Percentiles rank a stretch among this genome's conserved stretches.
These are phyloP conservation scores for Formica selysi DNA, from an alignment of 1,140 invertebrate genomes.

Conservation along the genomic window DNA sequence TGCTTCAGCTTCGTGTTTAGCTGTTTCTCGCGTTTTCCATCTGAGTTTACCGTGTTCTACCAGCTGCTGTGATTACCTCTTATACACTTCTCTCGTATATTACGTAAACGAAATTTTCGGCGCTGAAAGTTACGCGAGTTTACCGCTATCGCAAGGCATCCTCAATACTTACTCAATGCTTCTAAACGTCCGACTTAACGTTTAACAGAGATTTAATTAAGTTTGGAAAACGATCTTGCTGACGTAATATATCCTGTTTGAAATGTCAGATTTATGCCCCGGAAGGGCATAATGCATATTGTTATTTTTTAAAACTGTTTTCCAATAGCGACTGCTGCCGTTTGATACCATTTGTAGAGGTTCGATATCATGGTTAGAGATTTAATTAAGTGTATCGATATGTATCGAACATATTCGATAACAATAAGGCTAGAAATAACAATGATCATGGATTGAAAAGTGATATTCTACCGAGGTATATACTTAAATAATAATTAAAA, in stretches of 20 bases:
- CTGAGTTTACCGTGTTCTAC: conserved; percentile 44
- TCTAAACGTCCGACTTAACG: conserved; percentile 34
- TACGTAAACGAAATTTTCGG: conserved; percentile 56
- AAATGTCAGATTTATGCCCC: conserved; percentile 16
- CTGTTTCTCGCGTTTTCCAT: conserved; percentile 36
- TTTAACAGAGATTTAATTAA: conserved; percentile 56
- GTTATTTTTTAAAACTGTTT: conserved; percentile 44
- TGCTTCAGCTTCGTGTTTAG: conserved; percentile 32
- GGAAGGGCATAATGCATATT: neutral
- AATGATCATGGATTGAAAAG: conserved; percentile 26
- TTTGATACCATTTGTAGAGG: neutral
- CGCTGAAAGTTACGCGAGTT: conserved; percentile 54
- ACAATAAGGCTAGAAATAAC: conserved; percentile 45
- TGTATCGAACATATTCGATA: conserved; percentile 46
- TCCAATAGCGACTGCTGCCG: too few relatives aligned
- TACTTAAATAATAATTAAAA: conserved; percentile 69
- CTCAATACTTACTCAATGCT: conserved; percentile 29
- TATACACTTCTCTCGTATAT: conserved; percentile 49
- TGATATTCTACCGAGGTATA: conserved; percentile 6
- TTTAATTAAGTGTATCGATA: neutral
- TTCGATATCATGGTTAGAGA: too few relatives aligned
- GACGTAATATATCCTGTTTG: neutral
- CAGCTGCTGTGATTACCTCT: conserved; percentile 54
- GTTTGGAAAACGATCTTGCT: conserved; percentile 33
- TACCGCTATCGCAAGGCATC: conserved; percentile 29